These are phyloP conservation scores for Tetragonisca angustula DNA, from an alignment of 2,888 invertebrate genomes.

Conservation along the genomic window DNA sequence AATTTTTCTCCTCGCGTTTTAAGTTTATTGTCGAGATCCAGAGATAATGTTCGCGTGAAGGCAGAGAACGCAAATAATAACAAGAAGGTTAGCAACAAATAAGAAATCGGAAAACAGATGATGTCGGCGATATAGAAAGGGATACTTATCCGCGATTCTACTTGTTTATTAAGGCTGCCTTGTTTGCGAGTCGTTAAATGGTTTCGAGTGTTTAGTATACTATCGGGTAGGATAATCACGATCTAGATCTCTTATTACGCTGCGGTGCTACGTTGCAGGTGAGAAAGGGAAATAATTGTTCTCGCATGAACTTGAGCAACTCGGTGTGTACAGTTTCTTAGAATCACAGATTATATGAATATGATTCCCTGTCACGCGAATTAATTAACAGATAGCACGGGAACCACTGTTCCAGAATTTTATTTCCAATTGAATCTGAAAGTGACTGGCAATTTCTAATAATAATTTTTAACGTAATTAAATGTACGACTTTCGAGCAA, in stretches of 20 bases:
- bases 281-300: background rate
- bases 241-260: background rate
- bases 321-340: background rate
- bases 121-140: too few species aligned
- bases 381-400: background rate
- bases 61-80: too few species aligned
- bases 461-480: background rate
- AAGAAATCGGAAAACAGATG: too few species aligned
- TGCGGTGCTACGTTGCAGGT: background rate
- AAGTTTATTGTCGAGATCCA: too few species aligned
- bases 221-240: background rate
- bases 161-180: background rate
- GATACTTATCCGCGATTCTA: too few species aligned
- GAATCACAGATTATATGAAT: background rate
- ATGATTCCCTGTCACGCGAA: background rate
- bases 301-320: background rate
- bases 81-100: too few species aligned
- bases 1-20: too few species aligned
- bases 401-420: background rate
- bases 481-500: background rate
- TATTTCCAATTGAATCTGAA: too few species aligned
- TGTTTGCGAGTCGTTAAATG: background rate
- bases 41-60: too few species aligned
- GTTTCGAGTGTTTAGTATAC: background rate
- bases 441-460: too few species aligned